Percentiles rank a stretch among this genome's conserved stretches.
Conservation (phyloP, 2,113 vertebrate genomes). For the Myocastor coypus region DNA sequence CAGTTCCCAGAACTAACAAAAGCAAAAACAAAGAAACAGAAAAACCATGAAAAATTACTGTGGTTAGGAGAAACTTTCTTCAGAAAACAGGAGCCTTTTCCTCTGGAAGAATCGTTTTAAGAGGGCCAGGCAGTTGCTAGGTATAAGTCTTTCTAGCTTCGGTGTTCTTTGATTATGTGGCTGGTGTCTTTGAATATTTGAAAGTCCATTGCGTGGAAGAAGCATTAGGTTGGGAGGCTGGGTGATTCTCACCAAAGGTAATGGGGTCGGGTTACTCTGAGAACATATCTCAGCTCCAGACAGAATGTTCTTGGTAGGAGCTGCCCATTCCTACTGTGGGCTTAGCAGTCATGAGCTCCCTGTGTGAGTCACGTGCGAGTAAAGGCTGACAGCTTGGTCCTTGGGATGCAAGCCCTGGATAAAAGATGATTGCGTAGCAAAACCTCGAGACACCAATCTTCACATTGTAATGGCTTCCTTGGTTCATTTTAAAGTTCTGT, state of each 20-base stretch:
- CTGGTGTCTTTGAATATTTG: neutral
- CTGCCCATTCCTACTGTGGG: neutral
- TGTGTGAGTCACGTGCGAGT: neutral
- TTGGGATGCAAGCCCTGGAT: neutral
- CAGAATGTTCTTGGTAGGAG: neutral
- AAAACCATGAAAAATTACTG: neutral
- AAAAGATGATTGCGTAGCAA: neutral
- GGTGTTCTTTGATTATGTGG: neutral
- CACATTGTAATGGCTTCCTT: neutral
- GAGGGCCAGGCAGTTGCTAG: neutral
- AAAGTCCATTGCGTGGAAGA: neutral
- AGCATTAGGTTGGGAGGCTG: neutral
- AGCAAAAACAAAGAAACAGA: neutral
- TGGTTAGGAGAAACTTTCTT: neutral
- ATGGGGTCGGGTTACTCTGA: neutral
- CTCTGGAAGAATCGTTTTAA: neutral
- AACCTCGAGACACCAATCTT: neutral
- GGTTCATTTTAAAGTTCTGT: neutral
- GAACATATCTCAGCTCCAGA: neutral
- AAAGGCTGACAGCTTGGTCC: neutral
- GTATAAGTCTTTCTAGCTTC: neutral
- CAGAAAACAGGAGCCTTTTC: neutral
- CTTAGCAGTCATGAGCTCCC: neutral
- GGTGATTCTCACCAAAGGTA: neutral
- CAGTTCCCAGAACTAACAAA: neutral